Evolutionary conservation across 2,797 vertebrate genomes (phyloP).

Genomic region (Rhynchonycteris naso): DNA sequence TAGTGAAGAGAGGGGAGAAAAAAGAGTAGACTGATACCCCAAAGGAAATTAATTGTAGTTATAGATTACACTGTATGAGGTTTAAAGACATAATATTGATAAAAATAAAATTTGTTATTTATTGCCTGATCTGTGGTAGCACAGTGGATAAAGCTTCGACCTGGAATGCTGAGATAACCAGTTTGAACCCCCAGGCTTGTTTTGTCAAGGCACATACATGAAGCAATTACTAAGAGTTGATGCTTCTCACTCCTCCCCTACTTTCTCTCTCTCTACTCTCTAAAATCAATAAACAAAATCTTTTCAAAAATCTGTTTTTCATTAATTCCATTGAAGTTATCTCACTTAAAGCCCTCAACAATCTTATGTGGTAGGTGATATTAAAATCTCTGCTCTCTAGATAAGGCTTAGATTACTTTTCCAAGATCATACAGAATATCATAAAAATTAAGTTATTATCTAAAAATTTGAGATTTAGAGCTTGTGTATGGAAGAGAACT

Average conservation of each 20-base stretch:
- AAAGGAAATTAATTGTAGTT: background rate
- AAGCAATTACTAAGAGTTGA: no score
- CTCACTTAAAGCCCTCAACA: background rate
- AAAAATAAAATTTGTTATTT: background rate
- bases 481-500: background rate
- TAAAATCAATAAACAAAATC: no score
- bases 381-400: background rate
- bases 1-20: background rate
- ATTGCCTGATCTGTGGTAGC: background rate
- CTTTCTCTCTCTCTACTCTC: no score
- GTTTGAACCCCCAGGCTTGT: no score
- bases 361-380: background rate
- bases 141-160: no score
- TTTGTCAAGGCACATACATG: no score
- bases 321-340: background rate
- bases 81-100: background rate
- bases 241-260: no score
- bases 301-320: background rate
- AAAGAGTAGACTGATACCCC: background rate
- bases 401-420: background rate
- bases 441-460: background rate
- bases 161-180: no score
- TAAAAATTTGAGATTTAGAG: background rate
- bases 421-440: background rate
- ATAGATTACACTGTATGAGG: background rate